Percentiles rank a stretch among this genome's conserved stretches.
These are phyloP conservation scores for Periphyllus acericola DNA, from an alignment of 2,888 invertebrate genomes.

Conservation along the genomic window DNA sequence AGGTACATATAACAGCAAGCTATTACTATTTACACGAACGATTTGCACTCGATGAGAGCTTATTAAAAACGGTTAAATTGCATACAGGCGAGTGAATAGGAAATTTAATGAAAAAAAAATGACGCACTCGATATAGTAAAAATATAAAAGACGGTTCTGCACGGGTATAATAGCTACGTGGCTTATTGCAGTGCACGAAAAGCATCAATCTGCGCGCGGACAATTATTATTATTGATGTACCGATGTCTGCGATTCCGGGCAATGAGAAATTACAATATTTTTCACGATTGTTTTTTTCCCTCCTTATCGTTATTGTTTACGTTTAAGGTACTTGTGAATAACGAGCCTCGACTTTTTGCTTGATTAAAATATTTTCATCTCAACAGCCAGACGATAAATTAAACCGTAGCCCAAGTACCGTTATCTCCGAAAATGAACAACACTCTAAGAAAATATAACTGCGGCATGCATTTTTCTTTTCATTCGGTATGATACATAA, in stretches of 20 bases:
- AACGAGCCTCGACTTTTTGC: slow-evolving; percentile 28
- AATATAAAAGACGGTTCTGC: too few species aligned
- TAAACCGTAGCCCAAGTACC: not conserved
- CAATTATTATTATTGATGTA: not conserved
- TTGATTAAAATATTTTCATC: slow-evolving; percentile 43
- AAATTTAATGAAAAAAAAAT: too few species aligned
- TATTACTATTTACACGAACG: too few species aligned
- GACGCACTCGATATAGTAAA: too few species aligned
- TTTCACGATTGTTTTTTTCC: slow-evolving; percentile 14
- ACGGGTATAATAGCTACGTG: not conserved
- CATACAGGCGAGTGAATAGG: too few species aligned
- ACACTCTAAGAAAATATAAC: slow-evolving; percentile 31
- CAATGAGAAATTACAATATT: slow-evolving; percentile 28
- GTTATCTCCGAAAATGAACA: slow-evolving; percentile 33
- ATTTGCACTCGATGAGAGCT: too few species aligned
- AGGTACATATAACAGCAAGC: too few species aligned
- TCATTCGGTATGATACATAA: slow-evolving; percentile 8
- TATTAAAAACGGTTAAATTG: too few species aligned
- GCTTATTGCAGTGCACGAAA: not conserved
- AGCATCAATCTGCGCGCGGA: not conserved
- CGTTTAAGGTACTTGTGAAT: slow-evolving; percentile 15
- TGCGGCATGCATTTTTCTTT: slow-evolving; percentile 31
- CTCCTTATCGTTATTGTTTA: slow-evolving; percentile 18
- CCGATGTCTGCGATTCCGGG: not conserved
- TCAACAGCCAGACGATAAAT: slow-evolving; percentile 39